A percentile compares a stretch with the other conserved stretches of the same genome.
Evolutionary conservation across 2,113 vertebrate genomes (phyloP).

Genomic region (Cyrtonyx montezumae): DNA sequence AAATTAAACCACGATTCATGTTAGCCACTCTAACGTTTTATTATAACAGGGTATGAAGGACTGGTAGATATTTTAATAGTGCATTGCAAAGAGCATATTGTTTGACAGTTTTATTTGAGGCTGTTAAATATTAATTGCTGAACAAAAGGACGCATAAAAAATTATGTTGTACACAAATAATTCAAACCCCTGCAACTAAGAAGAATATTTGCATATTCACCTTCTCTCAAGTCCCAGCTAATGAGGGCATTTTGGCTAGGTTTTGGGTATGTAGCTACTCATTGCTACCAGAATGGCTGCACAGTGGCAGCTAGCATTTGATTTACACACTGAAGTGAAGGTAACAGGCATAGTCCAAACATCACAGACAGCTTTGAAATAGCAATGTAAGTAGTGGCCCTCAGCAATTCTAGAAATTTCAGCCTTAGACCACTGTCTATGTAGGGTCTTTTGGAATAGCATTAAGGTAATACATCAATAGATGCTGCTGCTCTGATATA

Average conservation of each 20-base stretch:
- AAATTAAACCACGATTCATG: constrained; percentile 52
- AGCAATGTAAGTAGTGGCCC: not conserved
- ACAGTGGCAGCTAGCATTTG: not conserved
- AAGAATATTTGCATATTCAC: constrained; percentile 63
- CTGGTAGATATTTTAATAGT: constrained; percentile 72
- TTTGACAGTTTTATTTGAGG: constrained; percentile 79
- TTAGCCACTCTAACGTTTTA: constrained; percentile 47
- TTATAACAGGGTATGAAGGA: constrained; percentile 67
- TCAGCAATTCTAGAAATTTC: not conserved
- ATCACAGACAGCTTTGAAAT: not conserved
- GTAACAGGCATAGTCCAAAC: not conserved
- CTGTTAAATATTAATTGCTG: constrained; percentile 80
- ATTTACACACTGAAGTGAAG: not conserved
- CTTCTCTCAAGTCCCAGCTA: constrained; percentile 6
- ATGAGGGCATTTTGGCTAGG: not conserved
- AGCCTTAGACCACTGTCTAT: not conserved
- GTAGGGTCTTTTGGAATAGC: not conserved
- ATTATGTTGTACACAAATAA: constrained; percentile 76
- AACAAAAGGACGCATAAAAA: constrained; percentile 77
- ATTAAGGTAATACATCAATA: not conserved
- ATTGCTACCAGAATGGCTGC: not conserved
- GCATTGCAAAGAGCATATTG: constrained; percentile 69
- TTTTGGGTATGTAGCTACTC: not conserved
- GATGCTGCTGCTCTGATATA: not conserved
- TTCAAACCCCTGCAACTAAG: constrained; percentile 61